Base-by-base conservation (phyloP, 2,113 vertebrate genomes). In the Bujurquina vittata region DNA sequence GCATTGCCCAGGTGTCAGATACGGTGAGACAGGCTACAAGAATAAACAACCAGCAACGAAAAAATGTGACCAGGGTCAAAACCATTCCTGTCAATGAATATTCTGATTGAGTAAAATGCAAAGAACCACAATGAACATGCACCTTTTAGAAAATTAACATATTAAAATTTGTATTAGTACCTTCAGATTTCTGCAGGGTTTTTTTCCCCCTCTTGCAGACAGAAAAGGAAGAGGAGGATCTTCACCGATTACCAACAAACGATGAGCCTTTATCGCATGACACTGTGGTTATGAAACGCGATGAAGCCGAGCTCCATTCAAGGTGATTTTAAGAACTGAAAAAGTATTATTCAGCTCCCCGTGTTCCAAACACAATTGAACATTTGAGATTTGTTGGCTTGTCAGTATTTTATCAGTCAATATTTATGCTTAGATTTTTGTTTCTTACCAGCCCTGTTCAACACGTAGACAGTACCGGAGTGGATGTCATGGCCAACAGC, bases 241-340 rank as follows among this genome's bases (percentile, higher is more conserved):
- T 65, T 43, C 11, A 52, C 4, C n/a, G 57, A 10, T 56, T 43
- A 35, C 54, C n/a, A 10, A 40, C 59, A 12, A 23, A 11, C 1
- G 3, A 31, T 2, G 11, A 73, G 1, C 10, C 59, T 75, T 23
- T 10, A 2, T 73, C 54, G 3, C 2, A 23, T 17, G 56, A 10
- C 1, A 4, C 35, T 9, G 37, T 9, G 49, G 29, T 2, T 17
- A 22, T 35, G 0, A 15, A 49, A 7, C 14, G 17, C 11, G 33
- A 43, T 31, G 29, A 26, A 57, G 14, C 12, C 20, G 10, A 7
- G 10, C 12, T 29, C 23, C 11, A 22, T 15, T 78, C 63, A 18
- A 77, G 87, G 84, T 86, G 7, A 78, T 3, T 26, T 15, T 20
- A 1, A 33, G 37, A 57, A 40, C 26, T 46, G 63, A 67, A 67